phyloP scores from a whole-genome alignment of 1,140 invertebrate genomes.

The Glossosoma conforme region DNA sequence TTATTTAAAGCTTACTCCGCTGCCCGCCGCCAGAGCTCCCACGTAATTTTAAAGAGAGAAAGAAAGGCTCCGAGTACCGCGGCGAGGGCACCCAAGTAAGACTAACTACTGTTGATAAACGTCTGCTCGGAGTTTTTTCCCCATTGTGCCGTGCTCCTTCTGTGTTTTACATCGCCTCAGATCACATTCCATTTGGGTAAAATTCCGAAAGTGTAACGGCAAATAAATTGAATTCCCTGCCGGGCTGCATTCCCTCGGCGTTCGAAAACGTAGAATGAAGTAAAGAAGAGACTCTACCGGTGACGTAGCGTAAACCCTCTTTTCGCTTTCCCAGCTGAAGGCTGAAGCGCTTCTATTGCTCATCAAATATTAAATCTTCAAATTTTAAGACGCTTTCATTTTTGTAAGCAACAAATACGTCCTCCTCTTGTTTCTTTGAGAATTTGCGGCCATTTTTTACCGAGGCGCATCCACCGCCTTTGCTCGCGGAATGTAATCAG shows the following conservation, averaged over 20 bases:
- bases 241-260: conserved; percentile 28
- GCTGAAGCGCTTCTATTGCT: conserved; percentile 23
- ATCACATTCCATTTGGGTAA: conserved; percentile 29
- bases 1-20: conserved; percentile 29
- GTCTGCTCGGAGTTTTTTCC: conserved; percentile 11
- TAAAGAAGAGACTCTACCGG: conserved; percentile 14
- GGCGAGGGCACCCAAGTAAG: conserved; percentile 20
- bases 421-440: conserved; percentile 9
- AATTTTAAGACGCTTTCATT: conserved; percentile 22
- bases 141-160: conserved; percentile 6
- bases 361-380: conserved; percentile 31
- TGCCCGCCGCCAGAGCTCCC: conserved; percentile 10
- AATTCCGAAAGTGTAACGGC: conserved; percentile 27
- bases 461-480: conserved; percentile 10
- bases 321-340: conserved; percentile 4
- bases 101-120: conserved; percentile 28
- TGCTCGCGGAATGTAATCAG: conserved; percentile 9
- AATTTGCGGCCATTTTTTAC: conserved; percentile 15
- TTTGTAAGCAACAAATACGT: conserved; percentile 18
- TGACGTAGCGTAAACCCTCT: conserved; percentile 26
- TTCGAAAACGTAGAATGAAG: conserved; percentile 18
- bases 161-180: conserved; percentile 24
- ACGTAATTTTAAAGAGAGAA: conserved; percentile 20
- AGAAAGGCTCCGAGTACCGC: conserved; percentile 18
- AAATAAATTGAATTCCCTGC: conserved; percentile 31